A percentile compares a stretch with the other conserved stretches of the same genome.
Evolutionary conservation across 2,888 invertebrate genomes (phyloP).

Genomic region (Lochmaea crataegi): DNA sequence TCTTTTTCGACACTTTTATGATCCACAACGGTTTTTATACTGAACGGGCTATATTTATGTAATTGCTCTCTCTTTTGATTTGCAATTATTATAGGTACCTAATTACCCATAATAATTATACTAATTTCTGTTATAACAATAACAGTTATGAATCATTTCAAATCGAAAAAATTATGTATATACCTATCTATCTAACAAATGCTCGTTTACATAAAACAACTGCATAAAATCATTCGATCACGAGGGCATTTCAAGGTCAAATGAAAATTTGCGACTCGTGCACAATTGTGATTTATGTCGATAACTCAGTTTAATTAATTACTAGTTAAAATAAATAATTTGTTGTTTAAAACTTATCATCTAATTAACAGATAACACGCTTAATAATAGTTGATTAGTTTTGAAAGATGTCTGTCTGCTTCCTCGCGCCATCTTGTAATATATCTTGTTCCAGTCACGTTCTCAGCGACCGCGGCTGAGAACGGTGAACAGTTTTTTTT

Average conservation of each 20-base stretch:
- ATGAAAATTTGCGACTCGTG: conserved; percentile 31
- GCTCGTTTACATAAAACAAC: neutral
- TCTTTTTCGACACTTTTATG: too few relatives aligned
- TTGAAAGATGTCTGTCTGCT: conserved; percentile 15
- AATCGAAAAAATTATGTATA: neutral
- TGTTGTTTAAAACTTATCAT: conserved; percentile 20
- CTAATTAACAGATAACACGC: conserved; percentile 15
- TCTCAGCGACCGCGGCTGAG: conserved; percentile 30
- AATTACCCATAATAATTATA: neutral
- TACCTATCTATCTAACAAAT: neutral
- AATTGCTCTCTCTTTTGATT: neutral
- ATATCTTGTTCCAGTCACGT: conserved; percentile 32
- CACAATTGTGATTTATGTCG: conserved; percentile 26
- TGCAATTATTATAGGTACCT: too few relatives aligned
- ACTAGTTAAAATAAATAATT: conserved; percentile 29
- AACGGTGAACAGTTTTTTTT: conserved; percentile 37
- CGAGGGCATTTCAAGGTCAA: conserved; percentile 43
- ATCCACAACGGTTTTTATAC: too few relatives aligned
- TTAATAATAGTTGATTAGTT: conserved; percentile 17
- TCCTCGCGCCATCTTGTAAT: conserved; percentile 26
- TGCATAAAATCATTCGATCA: conserved; percentile 8
- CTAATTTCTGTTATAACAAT: neutral
- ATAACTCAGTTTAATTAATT: conserved; percentile 38
- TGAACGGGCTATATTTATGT: too few relatives aligned
- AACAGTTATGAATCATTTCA: neutral